These are phyloP conservation scores for Tetragnatha montana DNA, from an alignment of 2,888 invertebrate genomes.

Conservation along the genomic window DNA sequence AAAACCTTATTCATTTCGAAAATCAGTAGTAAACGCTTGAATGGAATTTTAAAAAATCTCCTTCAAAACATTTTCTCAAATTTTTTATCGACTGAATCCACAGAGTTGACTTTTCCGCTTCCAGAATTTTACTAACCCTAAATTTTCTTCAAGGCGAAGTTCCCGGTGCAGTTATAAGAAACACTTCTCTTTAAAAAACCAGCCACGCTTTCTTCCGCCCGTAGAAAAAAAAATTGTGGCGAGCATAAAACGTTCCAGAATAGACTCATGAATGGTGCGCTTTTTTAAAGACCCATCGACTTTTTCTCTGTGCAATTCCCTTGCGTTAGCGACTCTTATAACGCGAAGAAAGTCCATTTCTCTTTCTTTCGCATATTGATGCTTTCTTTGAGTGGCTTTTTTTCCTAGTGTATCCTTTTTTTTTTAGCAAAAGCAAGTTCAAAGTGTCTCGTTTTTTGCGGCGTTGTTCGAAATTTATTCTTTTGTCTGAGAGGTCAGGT, in stretches of 20 bases:
- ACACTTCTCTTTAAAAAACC: background rate
- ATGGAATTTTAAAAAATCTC: background rate
- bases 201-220: background rate
- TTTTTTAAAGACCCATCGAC: background rate
- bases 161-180: background rate
- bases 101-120: background rate
- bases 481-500: background rate
- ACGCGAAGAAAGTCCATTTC: background rate
- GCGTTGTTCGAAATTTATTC: background rate
- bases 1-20: too few relatives aligned
- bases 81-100: background rate
- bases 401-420: background rate
- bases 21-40: too few relatives aligned
- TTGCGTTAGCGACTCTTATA: background rate
- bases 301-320: background rate
- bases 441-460: background rate
- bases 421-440: background rate
- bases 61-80: background rate
- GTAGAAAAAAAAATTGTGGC: background rate
- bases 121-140: background rate
- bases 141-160: background rate
- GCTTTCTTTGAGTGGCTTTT: background rate
- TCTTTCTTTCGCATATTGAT: background rate
- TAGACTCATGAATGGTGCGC: background rate
- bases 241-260: background rate